Conservation (phyloP, 2,797 vertebrate species). For the Channallabes apus region DNA sequence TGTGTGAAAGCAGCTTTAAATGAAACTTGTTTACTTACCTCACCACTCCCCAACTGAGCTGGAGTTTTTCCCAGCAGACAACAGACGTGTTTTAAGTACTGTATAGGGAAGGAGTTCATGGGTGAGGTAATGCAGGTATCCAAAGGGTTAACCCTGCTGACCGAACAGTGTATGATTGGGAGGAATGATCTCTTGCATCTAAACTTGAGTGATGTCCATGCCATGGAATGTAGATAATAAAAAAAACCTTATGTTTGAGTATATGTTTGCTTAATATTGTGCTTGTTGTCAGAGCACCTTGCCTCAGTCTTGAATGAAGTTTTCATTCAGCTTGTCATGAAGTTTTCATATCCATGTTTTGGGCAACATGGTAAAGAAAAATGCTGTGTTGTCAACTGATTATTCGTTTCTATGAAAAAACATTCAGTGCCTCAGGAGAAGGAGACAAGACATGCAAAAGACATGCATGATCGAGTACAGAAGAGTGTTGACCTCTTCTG, state of each 20-base stretch:
- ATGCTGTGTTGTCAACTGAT: not conserved
- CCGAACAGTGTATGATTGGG: not conserved
- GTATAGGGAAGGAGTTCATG: not conserved
- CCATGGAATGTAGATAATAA: not conserved
- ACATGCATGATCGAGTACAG: not conserved
- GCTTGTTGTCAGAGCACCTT: not conserved
- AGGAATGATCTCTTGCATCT: not conserved
- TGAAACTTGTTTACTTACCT: not conserved
- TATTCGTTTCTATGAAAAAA: not conserved
- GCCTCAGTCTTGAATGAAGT: not conserved
- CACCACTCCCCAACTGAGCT: not conserved
- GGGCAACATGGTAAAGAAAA: not conserved
- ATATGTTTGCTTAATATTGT: not conserved
- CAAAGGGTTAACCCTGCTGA: not conserved
- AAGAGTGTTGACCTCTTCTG: not conserved
- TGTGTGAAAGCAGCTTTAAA: not conserved
- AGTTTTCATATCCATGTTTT: not conserved
- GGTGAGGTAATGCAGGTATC: not conserved
- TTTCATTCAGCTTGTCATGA: no score
- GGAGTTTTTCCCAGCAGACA: not conserved
- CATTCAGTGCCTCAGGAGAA: not conserved
- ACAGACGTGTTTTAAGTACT: not conserved
- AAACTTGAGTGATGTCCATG: not conserved
- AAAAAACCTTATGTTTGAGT: not conserved
- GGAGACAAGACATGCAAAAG: not conserved